Percentiles rank a stretch among this genome's conserved stretches.
Evolutionary conservation across 2,888 invertebrate species (phyloP).

Genomic region (Trachelus troglodyta): DNA sequence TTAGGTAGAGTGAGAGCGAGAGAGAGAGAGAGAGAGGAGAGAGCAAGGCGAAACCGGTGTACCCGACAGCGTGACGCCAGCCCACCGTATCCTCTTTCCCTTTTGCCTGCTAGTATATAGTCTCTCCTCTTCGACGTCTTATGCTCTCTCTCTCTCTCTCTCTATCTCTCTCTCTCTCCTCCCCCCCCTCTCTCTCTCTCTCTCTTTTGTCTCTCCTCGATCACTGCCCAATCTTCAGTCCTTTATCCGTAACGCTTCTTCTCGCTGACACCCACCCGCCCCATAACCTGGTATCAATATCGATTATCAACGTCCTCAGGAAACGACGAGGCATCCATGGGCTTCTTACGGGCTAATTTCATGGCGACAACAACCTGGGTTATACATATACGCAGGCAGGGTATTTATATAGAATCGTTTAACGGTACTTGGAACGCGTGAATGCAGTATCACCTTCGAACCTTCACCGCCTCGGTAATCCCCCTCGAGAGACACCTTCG

Average conservation of each 20-base stretch:
- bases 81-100: constrained; percentile 44
- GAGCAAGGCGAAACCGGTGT: constrained; percentile 63
- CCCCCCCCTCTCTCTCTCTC: background rate
- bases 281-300: background rate
- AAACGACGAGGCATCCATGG: background rate
- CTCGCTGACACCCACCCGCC: background rate
- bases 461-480: background rate
- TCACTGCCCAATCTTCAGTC: constrained; percentile 48
- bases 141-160: constrained; percentile 3
- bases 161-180: constrained; percentile 9
- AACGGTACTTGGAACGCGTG: constrained; percentile 46
- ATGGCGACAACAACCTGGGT: background rate
- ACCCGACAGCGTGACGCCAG: constrained; percentile 66
- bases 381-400: background rate
- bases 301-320: background rate
- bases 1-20: background rate
- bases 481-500: background rate
- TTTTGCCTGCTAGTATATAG: constrained; percentile 25
- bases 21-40: constrained; percentile 15
- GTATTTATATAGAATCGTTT: constrained; percentile 15
- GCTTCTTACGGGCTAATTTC: background rate
- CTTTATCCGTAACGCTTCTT: constrained; percentile 37
- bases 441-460: constrained; percentile 30
- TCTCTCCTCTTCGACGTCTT: background rate
- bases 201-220: constrained; percentile 32